phyloP scores from a whole-genome alignment of 2,888 invertebrate genomes.

The Smittia aterrima region DNA sequence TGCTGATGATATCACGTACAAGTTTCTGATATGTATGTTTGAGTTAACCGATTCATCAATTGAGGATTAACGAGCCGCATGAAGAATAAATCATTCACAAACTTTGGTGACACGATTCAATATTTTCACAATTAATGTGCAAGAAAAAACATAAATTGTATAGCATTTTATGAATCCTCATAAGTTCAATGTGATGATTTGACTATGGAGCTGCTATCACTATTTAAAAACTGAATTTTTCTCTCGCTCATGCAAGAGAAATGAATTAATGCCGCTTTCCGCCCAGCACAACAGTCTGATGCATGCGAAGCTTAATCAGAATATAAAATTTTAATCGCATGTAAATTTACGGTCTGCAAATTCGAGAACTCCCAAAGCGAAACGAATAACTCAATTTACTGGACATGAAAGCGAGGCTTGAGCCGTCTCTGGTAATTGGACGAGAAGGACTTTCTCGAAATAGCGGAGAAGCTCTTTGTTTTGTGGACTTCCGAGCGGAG shows the following conservation, averaged over 20 bases:
- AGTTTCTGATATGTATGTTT: background rate
- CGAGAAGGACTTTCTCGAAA: background rate
- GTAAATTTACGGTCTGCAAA: constrained; percentile 14
- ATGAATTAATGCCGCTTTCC: too few species aligned
- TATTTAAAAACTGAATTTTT: background rate
- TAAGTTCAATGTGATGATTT: background rate
- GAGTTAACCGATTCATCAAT: too few species aligned
- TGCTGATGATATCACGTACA: too few species aligned
- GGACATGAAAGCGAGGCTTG: background rate
- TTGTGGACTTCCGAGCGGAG: background rate
- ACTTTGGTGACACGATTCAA: too few species aligned
- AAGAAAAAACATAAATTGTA: background rate
- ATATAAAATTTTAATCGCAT: constrained; percentile 7
- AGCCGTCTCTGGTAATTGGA: background rate
- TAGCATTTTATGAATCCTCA: background rate
- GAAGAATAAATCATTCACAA: too few species aligned
- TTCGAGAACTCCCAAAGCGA: background rate
- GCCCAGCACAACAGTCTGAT: background rate
- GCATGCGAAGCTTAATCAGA: constrained; percentile 2
- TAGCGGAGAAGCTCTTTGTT: background rate
- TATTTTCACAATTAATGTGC: too few species aligned
- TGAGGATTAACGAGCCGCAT: too few species aligned
- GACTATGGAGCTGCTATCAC: background rate
- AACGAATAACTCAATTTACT: constrained; percentile 4
- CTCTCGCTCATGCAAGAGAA: background rate